These are phyloP conservation scores for Tigriopus californicus DNA, from an alignment of 2,888 invertebrate genomes.

Conservation along the genomic window DNA sequence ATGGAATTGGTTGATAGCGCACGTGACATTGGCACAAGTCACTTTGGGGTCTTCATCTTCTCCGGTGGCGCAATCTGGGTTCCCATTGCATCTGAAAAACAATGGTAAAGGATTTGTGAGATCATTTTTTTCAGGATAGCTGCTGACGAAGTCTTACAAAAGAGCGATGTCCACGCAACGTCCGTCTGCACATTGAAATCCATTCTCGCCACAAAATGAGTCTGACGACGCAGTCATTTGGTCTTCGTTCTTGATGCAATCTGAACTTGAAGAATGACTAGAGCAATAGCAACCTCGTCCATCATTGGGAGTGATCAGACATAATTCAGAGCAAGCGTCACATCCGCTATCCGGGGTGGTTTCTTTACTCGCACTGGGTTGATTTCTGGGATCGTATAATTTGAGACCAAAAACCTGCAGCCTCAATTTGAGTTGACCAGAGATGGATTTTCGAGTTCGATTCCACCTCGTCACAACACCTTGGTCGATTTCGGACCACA, in stretches of 20 bases:
- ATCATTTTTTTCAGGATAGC: too few species aligned
- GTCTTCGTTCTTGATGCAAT: too few species aligned
- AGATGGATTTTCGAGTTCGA: constrained; percentile 29
- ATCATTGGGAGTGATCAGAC: constrained; percentile 41
- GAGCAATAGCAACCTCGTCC: constrained; percentile 38
- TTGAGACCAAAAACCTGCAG: constrained; percentile 35
- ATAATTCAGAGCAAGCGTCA: constrained; percentile 45
- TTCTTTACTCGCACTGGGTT: background rate
- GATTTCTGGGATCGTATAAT: constrained; percentile 32
- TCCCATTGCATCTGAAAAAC: constrained; percentile 8
- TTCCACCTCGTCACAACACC: constrained; percentile 38
- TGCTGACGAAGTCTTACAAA: background rate
- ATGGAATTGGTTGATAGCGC: constrained; percentile 3
- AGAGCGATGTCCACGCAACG: background rate
- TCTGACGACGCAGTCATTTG: constrained; percentile 21
- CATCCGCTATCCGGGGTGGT: constrained; percentile 19
- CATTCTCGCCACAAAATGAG: constrained; percentile 24
- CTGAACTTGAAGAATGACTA: too few species aligned
- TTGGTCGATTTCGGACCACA: constrained; percentile 49
- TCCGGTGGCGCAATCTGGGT: constrained; percentile 2
- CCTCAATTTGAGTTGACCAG: constrained; percentile 24
- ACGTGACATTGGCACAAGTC: constrained; percentile 2
- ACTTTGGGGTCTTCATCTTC: background rate
- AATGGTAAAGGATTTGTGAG: too few species aligned
- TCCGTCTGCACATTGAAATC: constrained; percentile 35